These are phyloP conservation scores for Dromiciops gliroides DNA, from an alignment of 2,113 vertebrate species.

Conservation along the genomic window DNA sequence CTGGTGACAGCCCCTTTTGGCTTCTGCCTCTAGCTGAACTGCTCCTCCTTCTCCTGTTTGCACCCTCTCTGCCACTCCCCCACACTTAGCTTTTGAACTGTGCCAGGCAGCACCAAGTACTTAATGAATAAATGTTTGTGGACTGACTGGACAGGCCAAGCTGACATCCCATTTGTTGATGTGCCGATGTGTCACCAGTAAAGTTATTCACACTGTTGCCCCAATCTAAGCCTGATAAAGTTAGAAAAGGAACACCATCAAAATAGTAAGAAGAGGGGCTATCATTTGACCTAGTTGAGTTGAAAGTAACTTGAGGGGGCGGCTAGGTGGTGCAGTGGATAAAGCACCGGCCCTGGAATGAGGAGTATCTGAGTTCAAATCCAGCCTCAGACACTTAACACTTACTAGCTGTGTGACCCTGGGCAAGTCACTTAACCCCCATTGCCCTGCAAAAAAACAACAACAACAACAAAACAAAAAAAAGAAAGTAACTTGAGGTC, in stretches of 20 bases:
- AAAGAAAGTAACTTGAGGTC: constrained; percentile 48
- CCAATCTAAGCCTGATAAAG: neutral
- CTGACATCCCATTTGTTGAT: neutral
- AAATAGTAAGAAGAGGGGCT: constrained; percentile 33
- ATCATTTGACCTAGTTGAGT: constrained; percentile 8
- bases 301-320: constrained; percentile 54
- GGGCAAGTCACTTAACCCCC: too few species aligned
- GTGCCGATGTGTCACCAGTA: neutral
- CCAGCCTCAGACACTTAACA: too few species aligned
- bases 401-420: too few species aligned
- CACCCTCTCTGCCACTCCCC: neutral
- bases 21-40: neutral
- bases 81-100: neutral
- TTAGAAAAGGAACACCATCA: neutral
- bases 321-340: too few species aligned
- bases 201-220: neutral
- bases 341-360: too few species aligned
- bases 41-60: neutral
- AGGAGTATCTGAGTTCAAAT: too few species aligned
- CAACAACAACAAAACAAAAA: too few species aligned
- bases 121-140: neutral
- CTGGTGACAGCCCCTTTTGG: neutral
- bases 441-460: too few species aligned
- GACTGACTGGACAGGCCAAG: neutral
- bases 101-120: neutral